Percentiles rank a stretch among this genome's conserved stretches.
phyloP scores from a whole-genome alignment of 2,113 vertebrate genomes.

The Alosa alosa region DNA sequence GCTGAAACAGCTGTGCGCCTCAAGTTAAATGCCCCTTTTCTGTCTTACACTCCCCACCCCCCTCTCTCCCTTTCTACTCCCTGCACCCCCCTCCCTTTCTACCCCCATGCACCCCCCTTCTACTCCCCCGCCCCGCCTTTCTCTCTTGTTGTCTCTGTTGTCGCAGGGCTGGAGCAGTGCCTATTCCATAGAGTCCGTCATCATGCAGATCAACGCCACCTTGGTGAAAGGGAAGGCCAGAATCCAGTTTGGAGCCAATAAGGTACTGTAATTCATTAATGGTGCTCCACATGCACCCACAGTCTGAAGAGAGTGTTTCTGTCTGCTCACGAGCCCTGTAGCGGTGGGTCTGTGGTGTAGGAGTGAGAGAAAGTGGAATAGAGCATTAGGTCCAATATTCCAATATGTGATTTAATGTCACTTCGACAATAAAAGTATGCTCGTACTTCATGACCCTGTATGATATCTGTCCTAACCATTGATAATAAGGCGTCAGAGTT shows the following conservation, averaged over 20 bases:
- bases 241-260: constrained; percentile 98
- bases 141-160: not conserved
- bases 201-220: constrained; percentile 98
- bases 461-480: too few species aligned
- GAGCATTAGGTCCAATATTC: too few species aligned
- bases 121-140: not conserved
- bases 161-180: constrained; percentile 96
- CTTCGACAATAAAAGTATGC: too few species aligned
- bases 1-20: too few species aligned
- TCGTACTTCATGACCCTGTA: too few species aligned
- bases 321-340: not conserved
- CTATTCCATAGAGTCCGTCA: constrained; percentile 98
- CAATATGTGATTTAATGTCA: too few species aligned
- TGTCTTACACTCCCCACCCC: not conserved
- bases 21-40: too few species aligned
- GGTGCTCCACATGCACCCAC: too few species aligned
- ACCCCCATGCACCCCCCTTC: not conserved
- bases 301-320: not conserved
- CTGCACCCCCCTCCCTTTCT: not conserved
- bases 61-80: too few species aligned
- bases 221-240: constrained; percentile 98
- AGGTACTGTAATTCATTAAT: constrained; percentile 72
- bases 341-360: not conserved
- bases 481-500: too few species aligned
- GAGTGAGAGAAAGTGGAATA: too few species aligned